phyloP scores from a whole-genome alignment of 2,888 invertebrate genomes.

The Hermaeophaga mercurialis region DNA sequence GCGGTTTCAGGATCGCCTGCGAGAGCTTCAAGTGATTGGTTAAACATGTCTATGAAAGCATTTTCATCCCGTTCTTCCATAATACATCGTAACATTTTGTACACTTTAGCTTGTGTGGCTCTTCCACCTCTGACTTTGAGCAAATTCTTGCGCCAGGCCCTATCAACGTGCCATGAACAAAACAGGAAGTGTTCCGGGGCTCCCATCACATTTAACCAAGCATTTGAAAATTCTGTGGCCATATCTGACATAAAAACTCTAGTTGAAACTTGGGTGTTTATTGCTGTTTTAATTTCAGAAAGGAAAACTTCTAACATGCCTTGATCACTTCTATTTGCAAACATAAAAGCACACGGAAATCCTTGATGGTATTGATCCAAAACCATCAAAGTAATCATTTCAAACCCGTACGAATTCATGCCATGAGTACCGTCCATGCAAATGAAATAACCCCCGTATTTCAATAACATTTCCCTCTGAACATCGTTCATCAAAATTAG shows the following conservation, averaged over 20 bases:
- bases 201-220: not conserved
- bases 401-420: conserved; percentile 35
- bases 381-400: conserved; percentile 36
- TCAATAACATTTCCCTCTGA: conserved; percentile 40
- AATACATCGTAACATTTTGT: not conserved
- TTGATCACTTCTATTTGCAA: conserved; percentile 35
- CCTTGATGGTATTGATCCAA: conserved; percentile 38
- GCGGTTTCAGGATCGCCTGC: conserved; percentile 5
- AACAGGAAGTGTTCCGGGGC: not conserved
- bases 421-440: conserved; percentile 45
- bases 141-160: not conserved
- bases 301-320: conserved; percentile 18
- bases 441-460: conserved; percentile 39
- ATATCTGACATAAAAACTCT: conserved; percentile 1
- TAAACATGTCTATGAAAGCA: not conserved
- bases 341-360: conserved; percentile 37
- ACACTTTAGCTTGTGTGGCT: not conserved
- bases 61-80: not conserved
- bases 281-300: not conserved
- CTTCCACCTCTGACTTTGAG: too few species aligned
- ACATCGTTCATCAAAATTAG: conserved; percentile 41
- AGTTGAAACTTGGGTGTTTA: too few species aligned
- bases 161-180: not conserved
- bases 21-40: too few species aligned
- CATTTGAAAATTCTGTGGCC: not conserved